Evolutionary conservation across 2,888 invertebrate species (phyloP).

Genomic region (Noctua janthe): DNA sequence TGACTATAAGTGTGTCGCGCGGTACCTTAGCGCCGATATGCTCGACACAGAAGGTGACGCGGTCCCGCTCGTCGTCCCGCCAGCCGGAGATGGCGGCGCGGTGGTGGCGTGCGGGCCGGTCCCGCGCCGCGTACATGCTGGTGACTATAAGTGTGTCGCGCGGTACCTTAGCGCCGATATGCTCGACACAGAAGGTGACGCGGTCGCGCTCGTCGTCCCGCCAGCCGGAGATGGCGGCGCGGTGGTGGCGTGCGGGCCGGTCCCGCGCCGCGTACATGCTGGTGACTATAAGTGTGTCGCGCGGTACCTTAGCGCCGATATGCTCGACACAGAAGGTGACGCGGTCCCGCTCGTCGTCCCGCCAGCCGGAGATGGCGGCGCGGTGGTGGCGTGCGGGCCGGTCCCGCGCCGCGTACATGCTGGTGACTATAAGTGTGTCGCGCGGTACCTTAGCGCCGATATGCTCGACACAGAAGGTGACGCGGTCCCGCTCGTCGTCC

Average conservation of each 20-base stretch:
- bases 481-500: slow-evolving; percentile 94
- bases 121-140: slow-evolving; percentile 92
- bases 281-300: no score
- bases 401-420: slow-evolving; percentile 92
- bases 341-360: slow-evolving; percentile 95
- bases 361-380: slow-evolving; percentile 96
- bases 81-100: slow-evolving; percentile 97
- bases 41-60: slow-evolving; percentile 95
- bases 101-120: slow-evolving; percentile 94
- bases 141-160: no score
- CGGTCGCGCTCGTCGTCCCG: slow-evolving; percentile 95
- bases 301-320: slow-evolving; percentile 92
- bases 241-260: slow-evolving; percentile 93
- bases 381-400: slow-evolving; percentile 94
- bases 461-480: slow-evolving; percentile 96
- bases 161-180: slow-evolving; percentile 93
- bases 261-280: slow-evolving; percentile 92
- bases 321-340: slow-evolving; percentile 96
- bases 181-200: slow-evolving; percentile 95
- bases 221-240: slow-evolving; percentile 97
- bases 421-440: no score
- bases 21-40: slow-evolving; percentile 93
- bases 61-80: slow-evolving; percentile 95
- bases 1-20: no score
- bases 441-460: slow-evolving; percentile 92